A percentile compares a stretch with the other conserved stretches of the same genome.
These are phyloP conservation scores for Gortyna flavago DNA, from an alignment of 2,888 invertebrate species.

Conservation along the genomic window DNA sequence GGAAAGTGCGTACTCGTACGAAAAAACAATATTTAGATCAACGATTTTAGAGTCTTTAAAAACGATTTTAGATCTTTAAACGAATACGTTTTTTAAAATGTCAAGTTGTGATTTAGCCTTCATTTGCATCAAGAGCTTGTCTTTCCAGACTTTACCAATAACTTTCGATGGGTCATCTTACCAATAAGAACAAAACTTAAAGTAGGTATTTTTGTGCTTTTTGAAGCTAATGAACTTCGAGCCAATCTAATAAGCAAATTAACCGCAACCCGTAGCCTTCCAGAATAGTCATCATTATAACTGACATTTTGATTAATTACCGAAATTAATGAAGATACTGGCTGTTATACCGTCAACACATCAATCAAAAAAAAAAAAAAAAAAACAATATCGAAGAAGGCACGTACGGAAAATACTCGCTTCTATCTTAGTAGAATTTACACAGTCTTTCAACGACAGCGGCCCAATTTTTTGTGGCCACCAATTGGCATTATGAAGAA, in stretches of 20 bases:
- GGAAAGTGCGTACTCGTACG: background rate
- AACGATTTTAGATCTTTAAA: background rate
- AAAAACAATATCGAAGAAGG: conserved; percentile 2
- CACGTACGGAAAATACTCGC: background rate
- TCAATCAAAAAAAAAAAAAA: conserved; percentile 8
- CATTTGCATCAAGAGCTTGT: no score
- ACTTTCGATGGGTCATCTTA: no score
- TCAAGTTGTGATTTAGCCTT: no score
- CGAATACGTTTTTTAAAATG: no score
- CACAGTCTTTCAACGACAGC: conserved; percentile 16
- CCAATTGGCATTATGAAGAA: conserved; percentile 59
- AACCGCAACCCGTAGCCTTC: conserved; percentile 5
- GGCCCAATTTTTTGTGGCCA: conserved; percentile 52
- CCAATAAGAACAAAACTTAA: background rate
- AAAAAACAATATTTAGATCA: background rate
- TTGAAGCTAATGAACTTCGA: background rate
- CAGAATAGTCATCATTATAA: conserved; percentile 17
- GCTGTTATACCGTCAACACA: background rate
- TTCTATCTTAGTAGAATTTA: conserved; percentile 6
- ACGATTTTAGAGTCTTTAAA: background rate
- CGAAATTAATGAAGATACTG: conserved; percentile 6
- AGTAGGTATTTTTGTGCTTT: background rate
- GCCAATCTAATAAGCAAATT: background rate
- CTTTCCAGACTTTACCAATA: no score
- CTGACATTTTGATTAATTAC: conserved; percentile 6